Percentiles rank a stretch among this genome's conserved stretches.
phyloP scores from a whole-genome alignment of 30 jellyfish, hydroid and myxozoan genomes.

The Hydra vulgaris region DNA sequence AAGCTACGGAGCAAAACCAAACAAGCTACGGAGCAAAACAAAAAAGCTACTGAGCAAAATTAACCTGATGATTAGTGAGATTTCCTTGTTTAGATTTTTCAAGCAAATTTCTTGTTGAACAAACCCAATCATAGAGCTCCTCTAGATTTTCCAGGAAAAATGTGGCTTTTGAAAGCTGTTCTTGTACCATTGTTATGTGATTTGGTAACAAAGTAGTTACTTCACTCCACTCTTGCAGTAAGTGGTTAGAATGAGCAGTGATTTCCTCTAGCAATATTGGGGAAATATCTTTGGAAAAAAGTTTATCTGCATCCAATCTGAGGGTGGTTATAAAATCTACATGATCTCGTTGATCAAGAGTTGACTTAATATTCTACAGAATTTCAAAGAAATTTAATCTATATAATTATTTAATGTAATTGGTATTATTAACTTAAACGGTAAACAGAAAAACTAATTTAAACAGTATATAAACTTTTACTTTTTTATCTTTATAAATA shows the following conservation, averaged over 20 bases:
- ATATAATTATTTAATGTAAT: too few species aligned
- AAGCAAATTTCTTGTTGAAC: constrained; percentile 76
- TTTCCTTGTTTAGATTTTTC: constrained; percentile 68
- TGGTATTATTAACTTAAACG: too few species aligned
- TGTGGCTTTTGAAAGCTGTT: constrained; percentile 78
- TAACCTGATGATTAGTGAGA: too few species aligned
- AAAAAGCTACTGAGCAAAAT: too few species aligned
- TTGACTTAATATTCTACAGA: background rate
- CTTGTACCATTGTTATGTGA: constrained; percentile 36
- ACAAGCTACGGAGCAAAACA: too few species aligned
- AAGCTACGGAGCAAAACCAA: too few species aligned
- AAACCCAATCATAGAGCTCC: constrained; percentile 92
- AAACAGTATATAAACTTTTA: too few species aligned
- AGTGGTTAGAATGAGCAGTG: constrained; percentile 32
- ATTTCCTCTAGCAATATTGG: constrained; percentile 32
- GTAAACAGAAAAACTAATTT: too few species aligned
- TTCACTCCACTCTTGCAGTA: constrained; percentile 53
- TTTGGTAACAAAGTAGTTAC: constrained; percentile 21
- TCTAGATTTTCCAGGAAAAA: constrained; percentile 88
- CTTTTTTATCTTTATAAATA: too few species aligned
- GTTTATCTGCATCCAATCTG: constrained; percentile 36
- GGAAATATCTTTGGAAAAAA: constrained; percentile 45
- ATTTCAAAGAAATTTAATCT: background rate
- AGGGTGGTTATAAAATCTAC: constrained; percentile 14
- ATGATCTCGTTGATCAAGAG: background rate